A percentile compares a stretch with the other conserved stretches of the same genome.
These are phyloP conservation scores for Aphelenchoides avenae DNA, from an alignment of 1,140 invertebrate species.

Conservation along the genomic window DNA sequence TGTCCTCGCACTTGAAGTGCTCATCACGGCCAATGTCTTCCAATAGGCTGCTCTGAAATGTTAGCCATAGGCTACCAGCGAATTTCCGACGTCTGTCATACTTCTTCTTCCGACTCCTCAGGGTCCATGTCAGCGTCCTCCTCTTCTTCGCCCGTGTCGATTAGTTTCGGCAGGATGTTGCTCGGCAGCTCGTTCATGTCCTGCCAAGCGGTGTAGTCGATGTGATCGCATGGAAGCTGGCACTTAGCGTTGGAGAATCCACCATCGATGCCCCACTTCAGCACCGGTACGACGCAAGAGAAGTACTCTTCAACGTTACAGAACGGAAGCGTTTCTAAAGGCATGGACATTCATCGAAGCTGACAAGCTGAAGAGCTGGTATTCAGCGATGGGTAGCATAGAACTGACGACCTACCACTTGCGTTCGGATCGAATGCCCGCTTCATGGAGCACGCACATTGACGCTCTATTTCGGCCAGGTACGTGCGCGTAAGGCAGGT, in stretches of 20 bases:
- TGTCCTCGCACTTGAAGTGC: conserved; percentile 39
- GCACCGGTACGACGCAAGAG: conserved; percentile 41
- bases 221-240: conserved; percentile 45
- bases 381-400: conserved; percentile 1
- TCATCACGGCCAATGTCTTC: not conserved
- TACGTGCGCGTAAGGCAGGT: conserved; percentile 55
- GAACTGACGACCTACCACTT: conserved; percentile 23
- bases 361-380: not conserved
- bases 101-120: conserved; percentile 1
- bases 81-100: conserved; percentile 1
- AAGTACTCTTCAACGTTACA: conserved; percentile 57
- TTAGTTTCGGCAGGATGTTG: conserved; percentile 55
- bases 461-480: conserved; percentile 46
- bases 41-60: not conserved
- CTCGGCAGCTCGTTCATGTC: conserved; percentile 53
- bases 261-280: conserved; percentile 34
- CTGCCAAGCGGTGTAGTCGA: conserved; percentile 59
- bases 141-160: conserved; percentile 51
- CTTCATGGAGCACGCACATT: conserved; percentile 52
- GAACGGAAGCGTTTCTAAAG: conserved; percentile 13
- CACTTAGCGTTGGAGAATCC: conserved; percentile 43
- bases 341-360: conserved; percentile 3
- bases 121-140: conserved; percentile 46
- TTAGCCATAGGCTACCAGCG: not conserved
- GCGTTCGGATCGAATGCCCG: conserved; percentile 41